Conservation (phyloP, 2,797 vertebrate genomes). For the Schizopygopsis malacanthus region DNA sequence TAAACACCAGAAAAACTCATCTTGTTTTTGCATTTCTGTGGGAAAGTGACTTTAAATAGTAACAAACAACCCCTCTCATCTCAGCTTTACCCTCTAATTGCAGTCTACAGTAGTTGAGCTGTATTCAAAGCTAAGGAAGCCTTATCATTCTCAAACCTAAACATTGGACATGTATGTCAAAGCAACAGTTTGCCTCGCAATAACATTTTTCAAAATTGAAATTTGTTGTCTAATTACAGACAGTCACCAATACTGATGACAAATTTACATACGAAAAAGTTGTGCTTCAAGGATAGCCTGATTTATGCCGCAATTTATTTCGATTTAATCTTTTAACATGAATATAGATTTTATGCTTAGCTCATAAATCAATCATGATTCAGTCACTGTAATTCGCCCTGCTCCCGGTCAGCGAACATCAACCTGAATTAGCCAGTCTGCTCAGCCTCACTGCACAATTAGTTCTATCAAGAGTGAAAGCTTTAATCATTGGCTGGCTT, state of each 20-base stretch:
- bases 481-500: conserved; percentile 83
- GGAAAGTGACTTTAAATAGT: conserved; percentile 26
- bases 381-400: conserved; percentile 46
- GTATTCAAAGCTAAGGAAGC: conserved; percentile 16
- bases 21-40: not conserved
- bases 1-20: conserved; percentile 2
- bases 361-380: conserved; percentile 60
- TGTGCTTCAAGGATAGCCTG: conserved; percentile 28
- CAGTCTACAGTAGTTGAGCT: conserved; percentile 45
- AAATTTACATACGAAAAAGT: conserved; percentile 27
- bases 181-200: conserved; percentile 57
- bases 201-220: conserved; percentile 49
- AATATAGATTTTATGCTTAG: conserved; percentile 54
- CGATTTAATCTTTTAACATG: conserved; percentile 56
- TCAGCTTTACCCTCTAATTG: conserved; percentile 40
- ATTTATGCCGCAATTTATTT: conserved; percentile 50
- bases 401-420: conserved; percentile 72
- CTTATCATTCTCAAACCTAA: conserved; percentile 18
- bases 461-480: conserved; percentile 84
- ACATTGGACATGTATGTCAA: conserved; percentile 43
- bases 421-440: conserved; percentile 80
- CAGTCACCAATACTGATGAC: conserved; percentile 47
- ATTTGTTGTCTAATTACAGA: conserved; percentile 44
- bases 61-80: not conserved
- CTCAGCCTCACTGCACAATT: conserved; percentile 83